Evolutionary conservation across 2,888 invertebrate species (phyloP), one percentile per base, ranked within the genome.

Genomic region (Tachystola acroxantha): DNA sequence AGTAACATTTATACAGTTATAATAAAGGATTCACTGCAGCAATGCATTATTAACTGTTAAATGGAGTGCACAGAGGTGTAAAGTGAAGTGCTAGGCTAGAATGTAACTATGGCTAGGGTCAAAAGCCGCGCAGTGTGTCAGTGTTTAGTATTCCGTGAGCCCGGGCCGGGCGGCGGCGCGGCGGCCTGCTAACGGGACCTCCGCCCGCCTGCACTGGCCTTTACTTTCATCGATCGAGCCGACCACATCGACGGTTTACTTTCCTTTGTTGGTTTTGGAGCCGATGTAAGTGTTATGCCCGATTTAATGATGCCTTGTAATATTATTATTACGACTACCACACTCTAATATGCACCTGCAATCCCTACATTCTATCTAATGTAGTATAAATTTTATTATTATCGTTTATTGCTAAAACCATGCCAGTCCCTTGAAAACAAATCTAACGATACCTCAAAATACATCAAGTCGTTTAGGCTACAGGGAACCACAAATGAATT

Each of bases 91-190:
- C 71, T 70, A 80, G 75, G 71, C 79, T 82, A 85, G 82, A 85
- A 85, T 82, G 84, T 84, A 61, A 64, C 62, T 79, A 84, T 82
- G 85, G 64, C 61, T 79, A 84, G 84, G 85, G 86, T 85, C 86
- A 86, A 85, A 85, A 84, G 78, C 85, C 86, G 82, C 81, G 79
- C 71, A 81, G 85, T 86, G 71, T 86, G 85, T 86, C 85, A 86
- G 82, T 73, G 82, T 76, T 86, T 84, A 84, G 85, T 85, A 85
- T 86, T 84, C 85, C 79, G 75, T 73, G 77, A 73, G 81, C 64
- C 48, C 65, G 66, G 66, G 67, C 70, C 66, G 72, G n/a, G n/a
- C n/a, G n/a, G n/a, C n/a, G n/a, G n/a, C n/a, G n/a, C n/a, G n/a
- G n/a, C n/a, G n/a, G 73, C 74, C 80, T 64, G 64, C 66, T 85